Percentiles rank a stretch among this genome's conserved stretches.
Evolutionary conservation across 2,888 invertebrate species (phyloP).

Genomic region (Hermaeophaga mercurialis): DNA sequence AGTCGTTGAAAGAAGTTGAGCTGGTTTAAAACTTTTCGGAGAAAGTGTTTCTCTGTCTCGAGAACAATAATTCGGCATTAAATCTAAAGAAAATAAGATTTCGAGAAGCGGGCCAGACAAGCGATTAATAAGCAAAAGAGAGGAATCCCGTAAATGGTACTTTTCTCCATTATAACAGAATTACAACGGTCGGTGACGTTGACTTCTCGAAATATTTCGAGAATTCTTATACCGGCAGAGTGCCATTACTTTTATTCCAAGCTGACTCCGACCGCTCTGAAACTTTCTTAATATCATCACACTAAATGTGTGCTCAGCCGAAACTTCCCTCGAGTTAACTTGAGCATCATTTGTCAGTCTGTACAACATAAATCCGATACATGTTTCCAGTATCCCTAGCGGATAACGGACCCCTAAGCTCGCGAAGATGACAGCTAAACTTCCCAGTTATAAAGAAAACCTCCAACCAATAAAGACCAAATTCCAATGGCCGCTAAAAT

Average conservation of each 20-base stretch:
- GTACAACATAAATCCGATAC: conserved; percentile 55
- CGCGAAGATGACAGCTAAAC: conserved; percentile 29
- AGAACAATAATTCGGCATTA: background rate
- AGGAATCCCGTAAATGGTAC: conserved; percentile 14
- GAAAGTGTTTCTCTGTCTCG: background rate
- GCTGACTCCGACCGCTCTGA: conserved; percentile 41
- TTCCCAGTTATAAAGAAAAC: conserved; percentile 27
- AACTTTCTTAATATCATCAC: conserved; percentile 49
- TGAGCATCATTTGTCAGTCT: conserved; percentile 54
- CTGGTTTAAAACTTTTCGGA: conserved; percentile 3
- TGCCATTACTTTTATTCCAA: conserved; percentile 42
- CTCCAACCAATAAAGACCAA: conserved; percentile 24
- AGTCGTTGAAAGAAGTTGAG: conserved; percentile 1
- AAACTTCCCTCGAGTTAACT: conserved; percentile 48
- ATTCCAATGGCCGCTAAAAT: conserved; percentile 26
- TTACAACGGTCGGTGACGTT: conserved; percentile 17
- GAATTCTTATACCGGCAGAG: conserved; percentile 24
- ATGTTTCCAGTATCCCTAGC: conserved; percentile 45
- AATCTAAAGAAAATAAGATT: conserved; percentile 16
- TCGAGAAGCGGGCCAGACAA: conserved; percentile 3
- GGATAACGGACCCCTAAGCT: conserved; percentile 27
- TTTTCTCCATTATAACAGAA: conserved; percentile 18
- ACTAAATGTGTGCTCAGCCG: conserved; percentile 46
- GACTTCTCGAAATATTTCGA: conserved; percentile 19
- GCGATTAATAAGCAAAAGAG: conserved; percentile 20